phyloP scores from a whole-genome alignment of 2,113 vertebrate genomes.

The Chloropsis cyanopogon region DNA sequence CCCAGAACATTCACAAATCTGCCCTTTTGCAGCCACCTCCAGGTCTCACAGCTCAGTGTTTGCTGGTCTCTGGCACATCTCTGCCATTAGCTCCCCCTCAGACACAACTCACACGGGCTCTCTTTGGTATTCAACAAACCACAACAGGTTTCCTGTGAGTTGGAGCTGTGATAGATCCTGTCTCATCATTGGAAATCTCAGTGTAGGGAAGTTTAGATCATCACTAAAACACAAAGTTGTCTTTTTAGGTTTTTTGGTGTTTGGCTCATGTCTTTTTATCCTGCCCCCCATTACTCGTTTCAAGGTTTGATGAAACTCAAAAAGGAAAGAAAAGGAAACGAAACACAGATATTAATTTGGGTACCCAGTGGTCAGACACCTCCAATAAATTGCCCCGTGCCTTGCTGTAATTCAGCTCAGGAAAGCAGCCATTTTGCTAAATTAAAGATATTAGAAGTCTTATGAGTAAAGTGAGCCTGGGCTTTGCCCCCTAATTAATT shows the following conservation, averaged over 20 bases:
- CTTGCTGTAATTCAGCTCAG: neutral
- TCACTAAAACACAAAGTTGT: neutral
- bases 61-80: neutral
- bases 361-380: neutral
- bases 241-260: neutral
- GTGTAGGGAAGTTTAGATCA: neutral
- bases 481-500: neutral
- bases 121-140: neutral
- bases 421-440: neutral
- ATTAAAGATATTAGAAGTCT: neutral
- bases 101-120: fast-evolving
- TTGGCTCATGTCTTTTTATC: fast-evolving
- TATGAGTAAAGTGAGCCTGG: neutral
- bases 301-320: neutral
- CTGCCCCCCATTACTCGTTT: neutral
- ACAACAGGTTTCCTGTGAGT: neutral
- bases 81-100: neutral
- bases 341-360: neutral
- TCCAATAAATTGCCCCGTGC: neutral
- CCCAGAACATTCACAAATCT: neutral
- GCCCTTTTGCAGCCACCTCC: neutral
- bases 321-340: neutral
- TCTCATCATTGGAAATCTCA: neutral
- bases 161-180: neutral
- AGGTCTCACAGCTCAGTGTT: neutral